Evolutionary conservation across 2,797 vertebrate species (phyloP).

Genomic region (Muscicapa comitata): DNA sequence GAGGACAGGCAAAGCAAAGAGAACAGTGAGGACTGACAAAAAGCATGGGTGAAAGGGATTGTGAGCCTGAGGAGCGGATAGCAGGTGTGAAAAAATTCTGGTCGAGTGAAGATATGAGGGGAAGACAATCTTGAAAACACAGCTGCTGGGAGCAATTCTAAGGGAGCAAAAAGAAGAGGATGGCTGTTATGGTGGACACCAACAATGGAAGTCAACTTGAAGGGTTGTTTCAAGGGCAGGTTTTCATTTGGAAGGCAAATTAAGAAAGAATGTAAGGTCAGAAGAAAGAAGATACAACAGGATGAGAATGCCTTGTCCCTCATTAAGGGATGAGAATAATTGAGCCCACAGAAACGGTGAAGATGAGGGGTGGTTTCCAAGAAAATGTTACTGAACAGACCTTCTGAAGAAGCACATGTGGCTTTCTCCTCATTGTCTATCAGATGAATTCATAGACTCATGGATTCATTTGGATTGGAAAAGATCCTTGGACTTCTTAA

Average conservation of each 20-base stretch:
- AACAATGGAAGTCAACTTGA: neutral
- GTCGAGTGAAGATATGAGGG: neutral
- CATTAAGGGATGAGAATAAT: neutral
- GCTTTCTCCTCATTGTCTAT: neutral
- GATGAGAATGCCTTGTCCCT: neutral
- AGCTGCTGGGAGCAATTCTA: neutral
- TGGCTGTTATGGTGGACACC: neutral
- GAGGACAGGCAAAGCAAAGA: neutral
- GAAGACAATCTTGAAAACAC: neutral
- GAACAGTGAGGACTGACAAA: neutral
- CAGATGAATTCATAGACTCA: neutral
- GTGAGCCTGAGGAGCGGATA: neutral
- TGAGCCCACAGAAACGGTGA: neutral
- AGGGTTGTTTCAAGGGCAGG: neutral
- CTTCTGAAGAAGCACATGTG: neutral
- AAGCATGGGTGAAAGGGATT: neutral
- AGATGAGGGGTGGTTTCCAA: neutral
- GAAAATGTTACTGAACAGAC: neutral
- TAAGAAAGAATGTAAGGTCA: neutral
- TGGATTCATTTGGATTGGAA: neutral
- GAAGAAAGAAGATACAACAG: neutral
- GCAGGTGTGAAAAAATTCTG: neutral
- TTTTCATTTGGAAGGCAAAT: neutral
- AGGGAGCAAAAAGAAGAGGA: neutral
- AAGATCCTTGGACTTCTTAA: neutral